Percentiles rank a stretch among this genome's conserved stretches.
Evolutionary conservation across 2,888 invertebrate species (phyloP).

Genomic region (Panopea generosa): DNA sequence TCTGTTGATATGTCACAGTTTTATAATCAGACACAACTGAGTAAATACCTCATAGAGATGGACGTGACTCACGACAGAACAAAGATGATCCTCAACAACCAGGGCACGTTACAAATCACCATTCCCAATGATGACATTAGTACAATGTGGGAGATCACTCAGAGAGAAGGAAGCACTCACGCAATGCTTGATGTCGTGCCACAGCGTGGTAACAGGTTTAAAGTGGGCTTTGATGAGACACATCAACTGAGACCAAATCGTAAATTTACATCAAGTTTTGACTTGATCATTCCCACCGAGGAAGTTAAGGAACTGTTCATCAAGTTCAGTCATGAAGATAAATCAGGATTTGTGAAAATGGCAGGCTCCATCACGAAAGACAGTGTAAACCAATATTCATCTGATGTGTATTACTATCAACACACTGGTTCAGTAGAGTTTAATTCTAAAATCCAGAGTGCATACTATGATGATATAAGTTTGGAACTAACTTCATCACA

Average conservation of each 20-base stretch:
- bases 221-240: slow-evolving; percentile 41
- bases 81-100: slow-evolving; percentile 24
- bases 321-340: slow-evolving; percentile 62
- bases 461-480: slow-evolving; percentile 58
- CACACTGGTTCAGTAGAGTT: slow-evolving; percentile 43
- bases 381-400: slow-evolving; percentile 51
- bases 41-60: slow-evolving; percentile 32
- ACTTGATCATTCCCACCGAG: slow-evolving; percentile 62
- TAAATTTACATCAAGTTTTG: slow-evolving; percentile 48
- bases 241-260: slow-evolving; percentile 32
- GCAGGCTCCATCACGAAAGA: slow-evolving; percentile 56
- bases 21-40: slow-evolving; percentile 16
- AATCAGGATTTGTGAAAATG: slow-evolving; percentile 51
- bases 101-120: slow-evolving; percentile 37
- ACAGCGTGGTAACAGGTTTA: slow-evolving; percentile 45
- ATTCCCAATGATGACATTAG: slow-evolving; percentile 49
- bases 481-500: slow-evolving; percentile 54
- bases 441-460: slow-evolving; percentile 41
- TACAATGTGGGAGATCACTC: slow-evolving; percentile 44
- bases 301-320: slow-evolving; percentile 48
- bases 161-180: slow-evolving; percentile 13
- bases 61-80: slow-evolving; percentile 38
- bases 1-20: slow-evolving; percentile 19
- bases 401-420: slow-evolving; percentile 50
- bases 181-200: slow-evolving; percentile 43